phyloP scores from a whole-genome alignment of 2,797 vertebrate species.

The Pipistrellus pygmaeus region DNA sequence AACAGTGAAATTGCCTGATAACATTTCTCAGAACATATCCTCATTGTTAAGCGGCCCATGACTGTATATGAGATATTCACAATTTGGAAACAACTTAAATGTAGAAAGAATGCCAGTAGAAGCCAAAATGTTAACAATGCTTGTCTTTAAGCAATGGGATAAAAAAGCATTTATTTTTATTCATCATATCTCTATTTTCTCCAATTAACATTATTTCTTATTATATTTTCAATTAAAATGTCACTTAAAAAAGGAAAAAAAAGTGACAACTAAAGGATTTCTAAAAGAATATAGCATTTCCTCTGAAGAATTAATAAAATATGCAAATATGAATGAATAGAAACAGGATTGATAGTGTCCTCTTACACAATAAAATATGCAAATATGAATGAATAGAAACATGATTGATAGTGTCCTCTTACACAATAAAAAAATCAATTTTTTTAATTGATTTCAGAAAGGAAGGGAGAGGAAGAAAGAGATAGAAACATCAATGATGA shows the following conservation, averaged over 20 bases:
- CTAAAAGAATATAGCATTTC: background rate
- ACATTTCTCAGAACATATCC: background rate
- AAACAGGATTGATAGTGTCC: background rate
- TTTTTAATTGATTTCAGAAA: too few relatives aligned
- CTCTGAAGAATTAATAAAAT: background rate
- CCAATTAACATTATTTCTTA: background rate
- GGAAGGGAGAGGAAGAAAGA: too few relatives aligned
- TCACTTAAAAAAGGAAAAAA: background rate
- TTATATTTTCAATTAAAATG: background rate
- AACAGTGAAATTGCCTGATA: background rate
- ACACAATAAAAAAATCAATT: background rate
- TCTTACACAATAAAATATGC: background rate
- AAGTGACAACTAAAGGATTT: background rate
- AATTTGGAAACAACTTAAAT: background rate
- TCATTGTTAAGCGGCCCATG: too few relatives aligned
- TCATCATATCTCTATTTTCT: slow-evolving; percentile 10
- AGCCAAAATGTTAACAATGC: background rate
- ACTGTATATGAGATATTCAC: background rate
- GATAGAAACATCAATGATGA: too few relatives aligned
- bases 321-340: background rate
- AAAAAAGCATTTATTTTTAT: background rate
- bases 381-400: background rate
- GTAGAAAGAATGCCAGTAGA: background rate
- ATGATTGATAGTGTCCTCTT: background rate
- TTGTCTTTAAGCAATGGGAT: background rate